Conservation (phyloP, 2,113 vertebrate genomes). For the Cervus canadensis region DNA sequence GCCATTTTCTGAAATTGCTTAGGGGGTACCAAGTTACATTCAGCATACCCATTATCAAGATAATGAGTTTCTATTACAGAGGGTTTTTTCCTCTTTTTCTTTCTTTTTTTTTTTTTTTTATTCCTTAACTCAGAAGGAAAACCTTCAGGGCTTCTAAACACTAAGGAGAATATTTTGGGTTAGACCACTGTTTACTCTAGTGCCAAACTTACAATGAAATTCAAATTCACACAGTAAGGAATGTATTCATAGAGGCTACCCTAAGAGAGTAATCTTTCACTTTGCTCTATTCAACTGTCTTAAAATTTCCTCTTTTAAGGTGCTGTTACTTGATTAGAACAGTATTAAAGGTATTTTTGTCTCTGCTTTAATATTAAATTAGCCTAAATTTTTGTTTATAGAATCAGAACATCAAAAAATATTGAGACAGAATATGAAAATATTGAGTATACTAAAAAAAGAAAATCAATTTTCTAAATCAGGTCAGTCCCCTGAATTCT, state of each 20-base stretch:
- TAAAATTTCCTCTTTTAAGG: conserved; percentile 52
- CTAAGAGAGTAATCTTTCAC: conserved; percentile 25
- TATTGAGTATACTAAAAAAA: not conserved
- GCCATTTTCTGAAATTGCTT: not conserved
- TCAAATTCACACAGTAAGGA: not conserved
- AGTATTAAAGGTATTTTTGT: not conserved
- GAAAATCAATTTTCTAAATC: not conserved
- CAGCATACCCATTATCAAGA: not conserved
- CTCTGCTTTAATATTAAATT: no score
- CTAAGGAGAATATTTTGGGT: conserved; percentile 13
- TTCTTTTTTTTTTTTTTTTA: not conserved
- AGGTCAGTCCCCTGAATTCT: not conserved
- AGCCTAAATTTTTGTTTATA: no score
- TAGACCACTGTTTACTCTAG: not conserved
- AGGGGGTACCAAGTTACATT: not conserved
- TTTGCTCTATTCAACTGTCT: conserved; percentile 44
- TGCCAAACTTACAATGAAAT: conserved; percentile 40
- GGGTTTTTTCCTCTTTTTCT: not conserved
- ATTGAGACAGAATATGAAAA: not conserved
- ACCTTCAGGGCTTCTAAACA: conserved; percentile 2
- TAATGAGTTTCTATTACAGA: not conserved
- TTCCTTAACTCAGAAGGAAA: not conserved
- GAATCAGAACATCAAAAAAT: no score
- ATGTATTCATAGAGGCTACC: not conserved
- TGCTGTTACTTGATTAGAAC: conserved; percentile 70